A percentile compares a stretch with the other conserved stretches of the same genome.
Evolutionary conservation across 2,797 vertebrate genomes (phyloP).

Genomic region (Myripristis jacobus): DNA sequence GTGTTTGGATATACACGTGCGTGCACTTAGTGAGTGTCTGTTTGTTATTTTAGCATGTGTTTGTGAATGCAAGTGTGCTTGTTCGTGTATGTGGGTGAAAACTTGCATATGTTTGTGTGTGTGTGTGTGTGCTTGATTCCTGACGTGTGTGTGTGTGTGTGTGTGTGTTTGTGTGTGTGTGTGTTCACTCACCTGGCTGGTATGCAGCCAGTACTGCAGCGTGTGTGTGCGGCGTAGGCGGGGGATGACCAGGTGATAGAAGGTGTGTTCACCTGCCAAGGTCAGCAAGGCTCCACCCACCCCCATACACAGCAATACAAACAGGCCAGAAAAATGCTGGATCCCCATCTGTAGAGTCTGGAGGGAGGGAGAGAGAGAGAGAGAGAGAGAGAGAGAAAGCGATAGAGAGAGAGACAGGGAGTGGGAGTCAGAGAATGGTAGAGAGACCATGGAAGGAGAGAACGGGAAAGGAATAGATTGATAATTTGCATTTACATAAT

Average conservation of each 20-base stretch:
- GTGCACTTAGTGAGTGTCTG: no score
- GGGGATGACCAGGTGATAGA: conserved; percentile 91
- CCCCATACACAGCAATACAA: conserved; percentile 92
- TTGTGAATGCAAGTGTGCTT: background rate
- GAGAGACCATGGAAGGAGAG: conserved; percentile 33
- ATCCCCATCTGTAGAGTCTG: conserved; percentile 96
- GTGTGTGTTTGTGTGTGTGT: background rate
- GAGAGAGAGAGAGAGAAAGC: conserved; percentile 3
- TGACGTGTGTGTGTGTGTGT: background rate
- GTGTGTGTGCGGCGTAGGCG: conserved; percentile 86
- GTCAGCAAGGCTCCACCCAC: conserved; percentile 91
- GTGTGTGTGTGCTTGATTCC: background rate
- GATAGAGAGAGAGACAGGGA: background rate
- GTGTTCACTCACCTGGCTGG: conserved; percentile 87
- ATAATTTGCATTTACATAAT: conserved; percentile 68
- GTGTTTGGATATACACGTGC: background rate
- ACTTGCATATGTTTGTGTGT: background rate
- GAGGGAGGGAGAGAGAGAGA: background rate
- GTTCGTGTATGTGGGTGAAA: background rate
- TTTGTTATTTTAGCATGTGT: background rate
- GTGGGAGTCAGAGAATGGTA: no score
- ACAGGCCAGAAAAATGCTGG: conserved; percentile 94
- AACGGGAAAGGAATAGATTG: conserved; percentile 47
- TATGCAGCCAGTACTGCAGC: conserved; percentile 95
- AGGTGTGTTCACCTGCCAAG: conserved; percentile 89